Evolutionary conservation across 1,140 invertebrate genomes (phyloP).

Genomic region (Gerris buenoi): DNA sequence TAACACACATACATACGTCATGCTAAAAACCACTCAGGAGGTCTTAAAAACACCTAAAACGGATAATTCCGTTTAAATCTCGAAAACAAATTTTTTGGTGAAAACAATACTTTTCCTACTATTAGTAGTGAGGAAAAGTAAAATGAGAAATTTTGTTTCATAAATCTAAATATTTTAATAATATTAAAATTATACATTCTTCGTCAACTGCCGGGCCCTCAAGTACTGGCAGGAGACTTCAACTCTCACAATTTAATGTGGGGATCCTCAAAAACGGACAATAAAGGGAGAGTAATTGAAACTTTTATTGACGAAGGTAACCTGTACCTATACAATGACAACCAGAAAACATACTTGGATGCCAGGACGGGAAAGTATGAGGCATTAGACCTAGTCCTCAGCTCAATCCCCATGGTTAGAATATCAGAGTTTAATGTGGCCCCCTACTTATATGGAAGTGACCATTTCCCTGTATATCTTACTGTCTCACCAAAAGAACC

Average conservation of each 20-base stretch:
- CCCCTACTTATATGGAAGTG: background rate
- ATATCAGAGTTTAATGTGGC: background rate
- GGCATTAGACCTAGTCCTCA: background rate
- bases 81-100: too few relatives aligned
- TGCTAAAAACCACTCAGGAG: too few relatives aligned
- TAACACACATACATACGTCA: too few relatives aligned
- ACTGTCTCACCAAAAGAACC: background rate
- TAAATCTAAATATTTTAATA: too few relatives aligned
- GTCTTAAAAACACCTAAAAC: too few relatives aligned
- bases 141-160: too few relatives aligned
- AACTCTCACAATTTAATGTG: background rate
- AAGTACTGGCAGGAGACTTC: background rate
- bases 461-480: background rate
- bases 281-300: background rate
- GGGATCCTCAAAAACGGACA: background rate
- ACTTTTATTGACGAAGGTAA: background rate
- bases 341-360: background rate
- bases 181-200: too few relatives aligned
- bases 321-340: background rate
- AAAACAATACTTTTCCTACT: too few relatives aligned
- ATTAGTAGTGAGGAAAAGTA: too few relatives aligned
- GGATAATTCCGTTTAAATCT: too few relatives aligned
- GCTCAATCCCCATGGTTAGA: background rate
- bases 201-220: background rate
- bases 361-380: background rate